A percentile compares a stretch with the other conserved stretches of the same genome.
Conservation (phyloP, 53 echinoderm and acorn worm genomes). For the Holothuria scabra region DNA sequence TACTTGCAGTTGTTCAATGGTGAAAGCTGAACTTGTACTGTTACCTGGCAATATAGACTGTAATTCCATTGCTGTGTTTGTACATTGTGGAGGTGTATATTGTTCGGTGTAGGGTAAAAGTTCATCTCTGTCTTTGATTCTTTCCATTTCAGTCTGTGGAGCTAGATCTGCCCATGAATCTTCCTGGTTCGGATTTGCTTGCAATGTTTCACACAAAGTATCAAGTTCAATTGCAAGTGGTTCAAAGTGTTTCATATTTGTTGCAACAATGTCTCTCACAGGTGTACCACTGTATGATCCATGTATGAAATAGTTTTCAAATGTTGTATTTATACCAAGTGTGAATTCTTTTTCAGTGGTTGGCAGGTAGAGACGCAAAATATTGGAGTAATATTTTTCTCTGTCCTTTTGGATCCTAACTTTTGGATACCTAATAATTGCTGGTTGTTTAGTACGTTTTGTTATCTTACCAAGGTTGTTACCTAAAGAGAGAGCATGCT, state of each 20-base stretch:
- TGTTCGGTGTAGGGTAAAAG: not conserved
- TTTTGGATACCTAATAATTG: slow-evolving; percentile 11
- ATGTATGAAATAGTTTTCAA: slow-evolving; percentile 15
- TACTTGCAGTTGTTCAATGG: slow-evolving; percentile 35
- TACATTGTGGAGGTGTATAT: slow-evolving; percentile 6
- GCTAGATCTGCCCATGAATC: slow-evolving; percentile 52
- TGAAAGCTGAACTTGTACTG: slow-evolving; percentile 31
- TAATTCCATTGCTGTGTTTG: not conserved
- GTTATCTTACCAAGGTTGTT: not conserved
- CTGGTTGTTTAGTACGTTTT: not conserved
- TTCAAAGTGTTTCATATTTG: slow-evolving; percentile 25
- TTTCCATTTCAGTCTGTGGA: slow-evolving; percentile 54
- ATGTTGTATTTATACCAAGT: not conserved
- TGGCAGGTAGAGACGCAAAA: not conserved
- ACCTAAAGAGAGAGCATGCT: not conserved
- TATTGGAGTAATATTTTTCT: slow-evolving; percentile 5
- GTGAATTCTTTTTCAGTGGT: slow-evolving; percentile 6
- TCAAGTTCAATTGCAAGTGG: slow-evolving; percentile 7
- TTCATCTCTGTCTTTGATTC: slow-evolving; percentile 17
- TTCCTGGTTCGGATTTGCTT: slow-evolving; percentile 13
- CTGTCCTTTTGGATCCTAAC: slow-evolving; percentile 13
- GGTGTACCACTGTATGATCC: slow-evolving; percentile 17
- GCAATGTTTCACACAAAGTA: no score
- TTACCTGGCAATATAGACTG: slow-evolving; percentile 5
- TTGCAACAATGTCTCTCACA: not conserved